A percentile compares a stretch with the other conserved stretches of the same genome.
Conservation (phyloP, 2,113 vertebrate genomes). For the Lichenostomus cassidix region DNA sequence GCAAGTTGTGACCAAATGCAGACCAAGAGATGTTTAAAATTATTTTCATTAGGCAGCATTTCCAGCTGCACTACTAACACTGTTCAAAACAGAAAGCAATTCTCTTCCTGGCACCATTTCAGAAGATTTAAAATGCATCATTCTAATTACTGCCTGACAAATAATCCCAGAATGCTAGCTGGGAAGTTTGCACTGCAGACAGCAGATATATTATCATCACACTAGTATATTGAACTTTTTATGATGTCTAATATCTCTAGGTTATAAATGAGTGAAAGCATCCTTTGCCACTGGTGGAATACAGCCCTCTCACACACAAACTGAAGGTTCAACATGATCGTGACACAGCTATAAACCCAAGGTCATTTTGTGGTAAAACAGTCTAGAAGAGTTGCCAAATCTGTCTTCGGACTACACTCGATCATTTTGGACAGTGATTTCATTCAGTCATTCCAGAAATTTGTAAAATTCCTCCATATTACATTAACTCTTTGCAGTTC, state of each 20-base stretch:
- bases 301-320: neutral
- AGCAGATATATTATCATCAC: conserved; percentile 49
- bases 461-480: neutral
- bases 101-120: conserved; percentile 63
- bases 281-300: neutral
- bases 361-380: neutral
- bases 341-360: neutral
- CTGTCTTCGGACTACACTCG: neutral
- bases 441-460: neutral
- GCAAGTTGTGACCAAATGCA: conserved; percentile 44
- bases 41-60: conserved; percentile 71
- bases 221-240: conserved; percentile 62
- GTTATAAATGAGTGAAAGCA: conserved; percentile 27
- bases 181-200: conserved; percentile 44
- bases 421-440: neutral
- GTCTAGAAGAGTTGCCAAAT: neutral
- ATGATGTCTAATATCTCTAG: conserved; percentile 45
- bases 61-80: conserved; percentile 54
- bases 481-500: neutral
- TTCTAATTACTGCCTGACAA: conserved; percentile 68
- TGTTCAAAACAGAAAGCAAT: conserved; percentile 58
- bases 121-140: conserved; percentile 55
- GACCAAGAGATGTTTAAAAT: conserved; percentile 59
- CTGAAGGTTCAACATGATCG: neutral
- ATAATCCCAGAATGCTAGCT: conserved; percentile 46